Conservation (phyloP, 2,888 invertebrate genomes). For the Odontocolon sp. region DNA sequence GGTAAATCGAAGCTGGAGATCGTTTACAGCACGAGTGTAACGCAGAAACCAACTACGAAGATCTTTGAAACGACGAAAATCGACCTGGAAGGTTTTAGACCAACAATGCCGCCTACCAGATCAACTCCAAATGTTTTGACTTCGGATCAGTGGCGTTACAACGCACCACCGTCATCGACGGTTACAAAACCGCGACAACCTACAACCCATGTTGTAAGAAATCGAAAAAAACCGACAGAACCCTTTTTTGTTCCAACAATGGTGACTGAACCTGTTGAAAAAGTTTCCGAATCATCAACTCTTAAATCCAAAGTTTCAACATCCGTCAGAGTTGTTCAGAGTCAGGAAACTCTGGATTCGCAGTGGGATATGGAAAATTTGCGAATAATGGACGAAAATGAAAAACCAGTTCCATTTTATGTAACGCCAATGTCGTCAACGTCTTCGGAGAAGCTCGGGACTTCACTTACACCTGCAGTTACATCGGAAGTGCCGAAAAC, state of each 20-base stretch:
- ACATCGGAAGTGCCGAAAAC: conserved; percentile 61
- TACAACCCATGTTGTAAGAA: background rate
- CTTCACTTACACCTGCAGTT: conserved; percentile 29
- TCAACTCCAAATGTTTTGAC: conserved; percentile 68
- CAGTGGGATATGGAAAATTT: conserved; percentile 50
- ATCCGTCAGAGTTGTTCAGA: background rate
- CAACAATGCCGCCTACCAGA: conserved; percentile 68
- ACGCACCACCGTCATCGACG: conserved; percentile 72
- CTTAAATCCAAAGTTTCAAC: background rate
- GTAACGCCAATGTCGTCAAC: conserved; percentile 70
- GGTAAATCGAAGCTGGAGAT: conserved; percentile 64
- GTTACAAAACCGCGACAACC: background rate
- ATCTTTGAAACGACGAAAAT: conserved; percentile 66
- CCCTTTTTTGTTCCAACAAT: conserved; percentile 63
- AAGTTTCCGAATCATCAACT: background rate
- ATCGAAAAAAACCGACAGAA: conserved; percentile 2
- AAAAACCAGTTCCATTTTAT: conserved; percentile 64
- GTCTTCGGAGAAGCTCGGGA: conserved; percentile 34
- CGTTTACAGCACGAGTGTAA: conserved; percentile 68
- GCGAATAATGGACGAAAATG: conserved; percentile 49
- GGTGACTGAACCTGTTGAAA: conserved; percentile 28
- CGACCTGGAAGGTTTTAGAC: conserved; percentile 65
- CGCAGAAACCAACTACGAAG: conserved; percentile 64
- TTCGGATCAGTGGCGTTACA: conserved; percentile 80
- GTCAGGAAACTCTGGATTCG: background rate